Conservation (phyloP, 2,797 vertebrate species). For the Schizopygopsis pylzovi region DNA sequence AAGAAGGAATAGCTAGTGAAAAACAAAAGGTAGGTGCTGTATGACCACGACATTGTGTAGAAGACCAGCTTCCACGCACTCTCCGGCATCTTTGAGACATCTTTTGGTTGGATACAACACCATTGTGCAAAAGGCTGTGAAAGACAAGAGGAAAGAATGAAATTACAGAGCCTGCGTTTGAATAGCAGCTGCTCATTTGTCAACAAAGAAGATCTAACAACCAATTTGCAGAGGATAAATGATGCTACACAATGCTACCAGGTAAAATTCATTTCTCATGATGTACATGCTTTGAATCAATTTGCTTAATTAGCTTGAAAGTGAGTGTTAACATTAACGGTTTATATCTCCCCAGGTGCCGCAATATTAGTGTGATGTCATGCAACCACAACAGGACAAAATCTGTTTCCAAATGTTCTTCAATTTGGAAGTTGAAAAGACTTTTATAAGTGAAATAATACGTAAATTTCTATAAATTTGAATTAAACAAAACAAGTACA, state of each 20-base stretch:
- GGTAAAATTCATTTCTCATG: not conserved
- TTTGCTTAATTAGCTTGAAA: not conserved
- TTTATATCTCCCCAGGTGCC: not conserved
- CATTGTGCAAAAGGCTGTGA: conserved; percentile 86
- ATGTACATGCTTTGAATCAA: not conserved
- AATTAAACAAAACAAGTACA: not conserved
- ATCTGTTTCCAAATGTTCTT: not conserved
- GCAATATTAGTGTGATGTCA: not conserved
- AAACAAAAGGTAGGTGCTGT: conserved; percentile 92
- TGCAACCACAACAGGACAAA: not conserved
- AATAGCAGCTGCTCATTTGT: not conserved
- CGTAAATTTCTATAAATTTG: not conserved
- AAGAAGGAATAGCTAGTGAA: conserved; percentile 92
- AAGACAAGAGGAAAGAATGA: conserved; percentile 48
- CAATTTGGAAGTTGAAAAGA: not conserved
- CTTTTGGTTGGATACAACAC: conserved; percentile 86
- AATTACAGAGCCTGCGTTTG: not conserved
- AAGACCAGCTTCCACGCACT: conserved; percentile 97
- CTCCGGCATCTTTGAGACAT: conserved; percentile 96
- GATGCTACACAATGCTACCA: not conserved
- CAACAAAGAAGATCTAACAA: not conserved
- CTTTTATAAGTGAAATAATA: not conserved
- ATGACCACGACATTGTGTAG: conserved; percentile 92
- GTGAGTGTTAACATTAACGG: too few relatives aligned
- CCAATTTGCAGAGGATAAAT: not conserved